Conservation (phyloP, 30 jellyfish, hydroid and myxozoan genomes). For the Phacellophora camtschatica region DNA sequence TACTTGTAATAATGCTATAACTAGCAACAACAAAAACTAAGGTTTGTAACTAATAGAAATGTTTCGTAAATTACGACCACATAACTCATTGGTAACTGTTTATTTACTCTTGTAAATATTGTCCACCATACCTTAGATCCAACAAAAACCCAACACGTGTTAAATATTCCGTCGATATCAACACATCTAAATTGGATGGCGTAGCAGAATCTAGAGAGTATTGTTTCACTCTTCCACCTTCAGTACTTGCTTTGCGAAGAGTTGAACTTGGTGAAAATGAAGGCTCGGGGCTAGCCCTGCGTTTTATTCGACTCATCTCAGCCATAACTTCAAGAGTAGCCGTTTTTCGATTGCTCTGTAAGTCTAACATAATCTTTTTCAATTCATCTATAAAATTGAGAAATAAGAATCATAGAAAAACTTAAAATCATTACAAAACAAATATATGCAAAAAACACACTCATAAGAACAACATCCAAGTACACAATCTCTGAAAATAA, state of each 20-base stretch:
- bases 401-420: not conserved
- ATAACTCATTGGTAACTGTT: no score
- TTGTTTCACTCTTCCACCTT: conserved; percentile 10
- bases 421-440: not conserved
- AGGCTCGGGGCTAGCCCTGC: conserved; percentile 81
- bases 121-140: conserved; percentile 83
- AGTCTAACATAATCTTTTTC: conserved; percentile 63
- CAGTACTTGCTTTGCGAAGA: conserved; percentile 41
- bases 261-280: conserved; percentile 43
- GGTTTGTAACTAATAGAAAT: no score
- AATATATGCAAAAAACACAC: not conserved
- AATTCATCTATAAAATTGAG: conserved; percentile 62
- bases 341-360: conserved; percentile 42
- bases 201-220: conserved; percentile 34
- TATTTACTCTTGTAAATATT: no score
- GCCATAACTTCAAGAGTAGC: conserved; percentile 64
- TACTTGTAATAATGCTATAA: no score
- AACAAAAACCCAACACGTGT: conserved; percentile 70
- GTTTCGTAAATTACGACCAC: no score
- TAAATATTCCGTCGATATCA: conserved; percentile 49
- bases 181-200: conserved; percentile 37
- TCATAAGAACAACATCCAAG: no score
- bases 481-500: no score
- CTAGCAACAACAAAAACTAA: no score
- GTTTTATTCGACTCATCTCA: conserved; percentile 66